Evolutionary conservation across 2,113 vertebrate species (phyloP), one percentile per base, ranked within the genome.

Genomic region (Asarcornis scutulata): DNA sequence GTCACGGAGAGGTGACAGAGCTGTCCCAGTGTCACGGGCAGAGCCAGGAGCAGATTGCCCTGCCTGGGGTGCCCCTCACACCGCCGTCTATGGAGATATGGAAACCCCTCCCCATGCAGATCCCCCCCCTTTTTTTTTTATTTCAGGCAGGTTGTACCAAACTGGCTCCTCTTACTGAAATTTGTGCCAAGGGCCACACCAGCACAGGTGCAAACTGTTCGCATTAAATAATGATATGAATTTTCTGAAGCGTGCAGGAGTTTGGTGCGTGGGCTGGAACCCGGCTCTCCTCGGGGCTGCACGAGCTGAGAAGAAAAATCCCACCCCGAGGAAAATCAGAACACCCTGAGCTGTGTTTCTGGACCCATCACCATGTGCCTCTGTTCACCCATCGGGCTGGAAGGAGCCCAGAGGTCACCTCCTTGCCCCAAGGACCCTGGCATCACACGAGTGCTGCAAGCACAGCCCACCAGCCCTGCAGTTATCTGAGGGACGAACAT

Each of bases 41-140:
- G 69, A 82, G 67, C 71, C 42, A 13, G 44, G 63, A 67, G 40
- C 1, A 1, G 3, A 4, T 22, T 14, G 36, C 38, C 32, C 1
- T 2, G 44, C 17, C 58, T 9, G 0, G 34, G 32, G 64, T 69
- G 53, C 50, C 25, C 15, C 32, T 55, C 5, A 3, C 31, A 50
- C 46, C 20, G 18, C 20, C 46, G 8, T 29, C 18, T 11, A 29
- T 48, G 7, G 63, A 18, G 14, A 5, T 11, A 29, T 48, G 7
- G 63, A 16, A 13, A 5, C 31, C 26, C 21, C 17, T 18, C 81
- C 69, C 50, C 11, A 40, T 14, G 40, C 17, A 82, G 74, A 75
- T 27, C 40, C 40, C 26, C 64, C 32, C 2, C 0, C 7, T 3
- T 14, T 21, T 5, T 17, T 11, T 0, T 8, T 3, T 17, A 17